A percentile compares a stretch with the other conserved stretches of the same genome.
These are phyloP conservation scores for Ceraclea dissimilis DNA, from an alignment of 2,888 invertebrate species.

Conservation along the genomic window DNA sequence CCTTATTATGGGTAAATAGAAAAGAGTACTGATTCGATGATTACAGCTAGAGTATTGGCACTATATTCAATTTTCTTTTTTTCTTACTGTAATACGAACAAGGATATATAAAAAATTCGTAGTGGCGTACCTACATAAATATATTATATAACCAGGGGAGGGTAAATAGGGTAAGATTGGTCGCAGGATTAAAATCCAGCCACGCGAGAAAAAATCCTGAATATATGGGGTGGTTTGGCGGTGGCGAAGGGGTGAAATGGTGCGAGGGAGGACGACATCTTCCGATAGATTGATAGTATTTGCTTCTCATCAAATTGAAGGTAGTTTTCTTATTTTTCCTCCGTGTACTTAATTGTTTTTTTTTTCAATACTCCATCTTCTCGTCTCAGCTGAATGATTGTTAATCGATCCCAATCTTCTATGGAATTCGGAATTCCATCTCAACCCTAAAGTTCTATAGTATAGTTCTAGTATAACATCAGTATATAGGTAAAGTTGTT, in stretches of 20 bases:
- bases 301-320: background rate
- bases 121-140: background rate
- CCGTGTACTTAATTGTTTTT: too few relatives aligned
- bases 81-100: background rate
- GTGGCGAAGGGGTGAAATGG: constrained; percentile 3
- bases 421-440: too few relatives aligned
- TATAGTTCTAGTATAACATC: too few relatives aligned
- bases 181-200: constrained; percentile 25
- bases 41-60: background rate
- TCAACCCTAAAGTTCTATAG: too few relatives aligned
- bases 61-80: background rate
- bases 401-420: too few relatives aligned
- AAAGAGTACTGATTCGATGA: too few relatives aligned
- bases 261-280: constrained; percentile 12
- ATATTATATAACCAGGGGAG: background rate
- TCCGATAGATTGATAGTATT: constrained; percentile 9
- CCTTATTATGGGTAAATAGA: too few relatives aligned
- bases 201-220: constrained; percentile 24
- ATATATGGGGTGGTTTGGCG: constrained; percentile 19
- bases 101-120: background rate
- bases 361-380: too few relatives aligned
- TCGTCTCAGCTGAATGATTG: too few relatives aligned
- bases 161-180: constrained; percentile 21
- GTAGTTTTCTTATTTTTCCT: too few relatives aligned
- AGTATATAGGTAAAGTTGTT: too few relatives aligned